Conservation (phyloP, 2,797 vertebrate species). For the Cynodonichthys magdalenae region DNA sequence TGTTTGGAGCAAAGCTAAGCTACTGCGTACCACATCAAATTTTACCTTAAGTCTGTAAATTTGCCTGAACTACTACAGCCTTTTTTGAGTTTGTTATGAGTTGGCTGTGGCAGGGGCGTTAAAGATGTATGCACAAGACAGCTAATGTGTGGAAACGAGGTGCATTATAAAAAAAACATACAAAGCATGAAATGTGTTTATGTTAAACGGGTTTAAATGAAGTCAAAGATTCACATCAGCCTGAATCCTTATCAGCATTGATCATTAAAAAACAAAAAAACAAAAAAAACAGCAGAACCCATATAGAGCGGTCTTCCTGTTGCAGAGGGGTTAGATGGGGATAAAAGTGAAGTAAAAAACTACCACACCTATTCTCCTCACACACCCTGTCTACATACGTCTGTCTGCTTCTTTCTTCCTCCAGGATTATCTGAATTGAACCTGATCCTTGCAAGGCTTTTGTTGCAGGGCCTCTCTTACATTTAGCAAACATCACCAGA, state of each 20-base stretch:
- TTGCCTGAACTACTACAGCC: too few species aligned
- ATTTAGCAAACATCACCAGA: slow-evolving; percentile 72
- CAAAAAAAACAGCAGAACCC: background rate
- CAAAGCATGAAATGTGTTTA: background rate
- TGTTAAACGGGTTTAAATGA: background rate
- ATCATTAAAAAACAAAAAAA: slow-evolving; percentile 18
- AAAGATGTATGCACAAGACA: background rate
- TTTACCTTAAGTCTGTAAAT: too few species aligned
- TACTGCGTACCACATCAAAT: too few species aligned
- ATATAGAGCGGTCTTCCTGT: slow-evolving; percentile 38
- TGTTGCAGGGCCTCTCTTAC: slow-evolving; percentile 62
- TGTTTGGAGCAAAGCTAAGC: too few species aligned
- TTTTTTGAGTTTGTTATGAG: too few species aligned
- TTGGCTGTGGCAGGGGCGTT: too few species aligned
- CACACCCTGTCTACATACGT: slow-evolving; percentile 50
- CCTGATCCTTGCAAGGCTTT: slow-evolving; percentile 73
- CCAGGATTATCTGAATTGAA: slow-evolving; percentile 77
- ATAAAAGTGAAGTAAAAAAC: slow-evolving; percentile 53
- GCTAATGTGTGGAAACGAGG: too few species aligned
- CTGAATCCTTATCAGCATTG: slow-evolving; percentile 19
- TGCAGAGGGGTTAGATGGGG: slow-evolving; percentile 62
- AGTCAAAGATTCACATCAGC: background rate
- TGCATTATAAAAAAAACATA: background rate
- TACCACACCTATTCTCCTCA: slow-evolving; percentile 58
- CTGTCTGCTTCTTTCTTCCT: slow-evolving; percentile 58